phyloP scores from a whole-genome alignment of 2,113 vertebrate genomes.

The Agapornis roseicollis region DNA sequence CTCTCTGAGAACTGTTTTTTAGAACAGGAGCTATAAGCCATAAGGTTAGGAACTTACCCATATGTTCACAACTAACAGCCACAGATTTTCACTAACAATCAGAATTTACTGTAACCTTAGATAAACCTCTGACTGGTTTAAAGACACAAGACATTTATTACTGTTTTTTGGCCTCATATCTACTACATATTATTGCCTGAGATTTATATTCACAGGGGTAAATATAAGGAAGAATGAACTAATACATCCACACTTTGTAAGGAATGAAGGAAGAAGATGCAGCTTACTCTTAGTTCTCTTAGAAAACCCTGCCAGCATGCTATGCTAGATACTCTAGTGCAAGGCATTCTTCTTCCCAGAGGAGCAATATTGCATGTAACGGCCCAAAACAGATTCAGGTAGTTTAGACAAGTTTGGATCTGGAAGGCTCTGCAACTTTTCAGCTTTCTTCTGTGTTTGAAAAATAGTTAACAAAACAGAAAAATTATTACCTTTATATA shows the following conservation, averaged over 20 bases:
- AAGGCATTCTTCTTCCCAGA: not conserved
- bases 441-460: not conserved
- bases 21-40: not conserved
- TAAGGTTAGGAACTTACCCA: not conserved
- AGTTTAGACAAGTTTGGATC: not conserved
- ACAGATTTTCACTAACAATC: not conserved
- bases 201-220: not conserved
- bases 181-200: not conserved
- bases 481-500: not conserved
- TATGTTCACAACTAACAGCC: not conserved
- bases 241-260: not conserved
- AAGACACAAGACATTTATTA: rapidly evolving
- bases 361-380: not conserved
- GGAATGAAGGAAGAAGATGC: not conserved
- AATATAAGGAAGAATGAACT: not conserved
- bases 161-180: not conserved
- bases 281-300: not conserved
- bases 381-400: not conserved
- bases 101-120: not conserved
- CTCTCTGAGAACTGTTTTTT: not conserved
- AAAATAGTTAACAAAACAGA: not conserved
- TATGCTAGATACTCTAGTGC: not conserved
- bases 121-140: not conserved
- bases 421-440: not conserved
- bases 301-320: not conserved